Conservation (phyloP, 2,797 vertebrate genomes). For the Leptoclinus maculatus region DNA sequence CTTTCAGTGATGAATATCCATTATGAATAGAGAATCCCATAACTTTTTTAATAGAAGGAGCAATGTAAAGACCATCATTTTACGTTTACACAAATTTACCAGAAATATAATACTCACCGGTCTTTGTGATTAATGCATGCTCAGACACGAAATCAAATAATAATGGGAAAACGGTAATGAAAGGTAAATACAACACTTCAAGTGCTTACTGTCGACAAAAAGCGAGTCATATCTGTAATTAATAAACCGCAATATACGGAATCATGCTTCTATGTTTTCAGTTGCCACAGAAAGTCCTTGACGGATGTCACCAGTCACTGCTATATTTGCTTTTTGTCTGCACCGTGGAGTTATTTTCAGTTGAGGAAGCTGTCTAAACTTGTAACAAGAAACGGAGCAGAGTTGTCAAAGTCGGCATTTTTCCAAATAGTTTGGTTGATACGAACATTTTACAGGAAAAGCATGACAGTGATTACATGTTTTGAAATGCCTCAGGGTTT, state of each 20-base stretch:
- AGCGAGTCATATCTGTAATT: conserved; percentile 2
- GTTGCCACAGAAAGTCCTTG: conserved; percentile 20
- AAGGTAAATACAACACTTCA: background rate
- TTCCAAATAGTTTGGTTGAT: conserved; percentile 41
- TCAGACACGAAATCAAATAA: background rate
- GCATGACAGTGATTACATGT: conserved; percentile 63
- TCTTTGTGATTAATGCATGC: background rate
- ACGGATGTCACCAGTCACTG: conserved; percentile 24
- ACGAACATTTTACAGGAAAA: conserved; percentile 46
- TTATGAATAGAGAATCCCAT: background rate
- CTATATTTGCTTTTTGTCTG: conserved; percentile 17
- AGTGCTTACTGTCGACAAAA: background rate
- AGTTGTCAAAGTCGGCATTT: conserved; percentile 43
- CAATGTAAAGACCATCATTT: background rate
- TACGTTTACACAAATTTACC: background rate
- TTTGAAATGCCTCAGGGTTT: conserved; percentile 49
- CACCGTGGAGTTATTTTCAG: conserved; percentile 29
- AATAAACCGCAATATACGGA: background rate
- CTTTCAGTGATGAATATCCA: background rate
- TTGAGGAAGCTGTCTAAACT: conserved; percentile 49
- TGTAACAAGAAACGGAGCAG: conserved; percentile 33
- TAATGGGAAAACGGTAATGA: background rate
- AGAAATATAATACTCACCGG: background rate
- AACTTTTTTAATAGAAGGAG: background rate
- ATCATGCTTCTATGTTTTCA: background rate